Evolutionary conservation across 2,797 vertebrate genomes (phyloP), one percentile per base, ranked within the genome.

Genomic region (Microcaecilia unicolor): DNA sequence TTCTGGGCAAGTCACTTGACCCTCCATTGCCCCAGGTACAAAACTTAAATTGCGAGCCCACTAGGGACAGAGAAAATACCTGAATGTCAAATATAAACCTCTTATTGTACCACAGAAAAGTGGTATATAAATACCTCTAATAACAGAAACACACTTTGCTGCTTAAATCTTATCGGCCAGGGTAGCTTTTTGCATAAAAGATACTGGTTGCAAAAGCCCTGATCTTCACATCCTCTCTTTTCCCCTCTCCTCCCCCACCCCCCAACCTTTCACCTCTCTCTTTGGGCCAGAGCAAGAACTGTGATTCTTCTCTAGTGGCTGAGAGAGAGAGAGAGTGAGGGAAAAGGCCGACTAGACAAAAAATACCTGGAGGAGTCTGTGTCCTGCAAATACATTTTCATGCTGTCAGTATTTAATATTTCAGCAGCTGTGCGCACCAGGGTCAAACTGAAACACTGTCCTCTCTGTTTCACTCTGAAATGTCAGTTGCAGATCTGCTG

Each of bases 331-430:
- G 20, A 4, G 17, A n/a, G n/a, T n/a, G n/a, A 24, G 25, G 23
- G 15, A 45, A 29, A 4, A 1, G 54, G 17, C 2, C 34, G 44
- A 41, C 35, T 26, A 9, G 15, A 6, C 47, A 28, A 32, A 74
- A 70, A 70, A 36, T 28, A 76, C 67, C 78, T 48, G 51, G 64
- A 72, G 77, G 75, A 74, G 76, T 82, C 68, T 25, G 70, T 70
- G 80, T 73, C 75, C 66, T 53, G 37, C 6, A 39, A 64, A 81
- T 67, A 74, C 67, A 69, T 80, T 85, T 91, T 86, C 83, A 79
- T 76, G 70, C 62, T 48, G 74, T 86, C 84, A n/a, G n/a, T n/a
- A n/a, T n/a, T n/a, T n/a, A 86, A 84, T 91, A 90, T 90, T 91
- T 87, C 78, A 91, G 67, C 43, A 84, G 75, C 60, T 66, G 39